A percentile compares a stretch with the other conserved stretches of the same genome.
Conservation (phyloP, 2,113 vertebrate species). For the Engystomops pustulosus region DNA sequence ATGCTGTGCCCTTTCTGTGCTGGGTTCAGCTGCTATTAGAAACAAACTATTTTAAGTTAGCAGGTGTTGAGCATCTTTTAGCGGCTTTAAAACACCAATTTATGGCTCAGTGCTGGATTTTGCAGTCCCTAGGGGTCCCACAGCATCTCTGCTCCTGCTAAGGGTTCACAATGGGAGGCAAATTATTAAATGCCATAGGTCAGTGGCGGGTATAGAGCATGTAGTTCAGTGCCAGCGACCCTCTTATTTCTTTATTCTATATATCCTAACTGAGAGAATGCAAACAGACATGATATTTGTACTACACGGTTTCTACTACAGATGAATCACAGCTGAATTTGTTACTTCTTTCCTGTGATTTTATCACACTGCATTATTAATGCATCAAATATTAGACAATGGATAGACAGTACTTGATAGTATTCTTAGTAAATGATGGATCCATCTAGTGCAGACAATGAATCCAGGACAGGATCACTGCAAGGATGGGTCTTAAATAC, state of each 20-base stretch:
- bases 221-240: constrained; percentile 4
- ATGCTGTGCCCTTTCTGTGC: constrained; percentile 53
- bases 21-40: constrained; percentile 56
- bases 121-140: constrained; percentile 27
- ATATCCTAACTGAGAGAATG: not conserved
- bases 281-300: not conserved
- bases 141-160: constrained; percentile 42
- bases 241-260: not conserved
- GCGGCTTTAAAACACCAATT: constrained; percentile 57
- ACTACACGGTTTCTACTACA: not conserved
- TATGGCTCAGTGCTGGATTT: constrained; percentile 49
- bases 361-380: not conserved
- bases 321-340: not conserved
- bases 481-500: too few species aligned
- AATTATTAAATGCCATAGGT: constrained; percentile 47
- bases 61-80: constrained; percentile 60
- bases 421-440: not conserved
- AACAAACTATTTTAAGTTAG: constrained; percentile 59
- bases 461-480: too few species aligned
- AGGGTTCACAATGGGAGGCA: constrained; percentile 23
- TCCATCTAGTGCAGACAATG: not conserved
- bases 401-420: not conserved
- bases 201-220: not conserved
- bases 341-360: not conserved
- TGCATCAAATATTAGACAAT: not conserved